Percentiles rank a stretch among this genome's conserved stretches.
phyloP scores from a whole-genome alignment of 2,797 vertebrate species.

The Anguilla megastoma region DNA sequence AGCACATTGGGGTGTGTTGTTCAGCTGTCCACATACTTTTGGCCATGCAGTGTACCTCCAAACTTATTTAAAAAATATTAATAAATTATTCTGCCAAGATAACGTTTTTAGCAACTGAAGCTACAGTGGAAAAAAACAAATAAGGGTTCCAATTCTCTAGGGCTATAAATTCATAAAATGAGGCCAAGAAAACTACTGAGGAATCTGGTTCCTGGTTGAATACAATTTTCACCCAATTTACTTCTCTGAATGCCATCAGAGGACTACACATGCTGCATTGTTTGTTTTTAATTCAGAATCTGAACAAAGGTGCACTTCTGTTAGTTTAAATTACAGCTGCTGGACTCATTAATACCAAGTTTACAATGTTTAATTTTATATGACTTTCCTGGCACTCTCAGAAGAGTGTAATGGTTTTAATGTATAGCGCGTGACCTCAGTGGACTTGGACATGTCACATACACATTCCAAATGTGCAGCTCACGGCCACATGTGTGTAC shows the following conservation, averaged over 20 bases:
- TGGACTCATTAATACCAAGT: not conserved
- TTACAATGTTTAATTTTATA: not conserved
- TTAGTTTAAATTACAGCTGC: not conserved
- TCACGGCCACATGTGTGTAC: not conserved
- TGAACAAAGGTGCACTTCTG: not conserved
- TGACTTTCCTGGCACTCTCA: not conserved
- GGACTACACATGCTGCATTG: not conserved
- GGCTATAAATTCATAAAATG: not conserved
- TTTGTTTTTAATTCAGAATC: not conserved
- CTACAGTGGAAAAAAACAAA: slow-evolving; percentile 20
- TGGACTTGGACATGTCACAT: not conserved
- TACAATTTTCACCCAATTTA: not conserved
- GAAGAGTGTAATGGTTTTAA: not conserved
- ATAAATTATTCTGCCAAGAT: too few species aligned
- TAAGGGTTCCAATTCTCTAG: not conserved
- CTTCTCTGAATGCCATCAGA: not conserved
- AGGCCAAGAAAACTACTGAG: not conserved
- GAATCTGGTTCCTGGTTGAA: not conserved
- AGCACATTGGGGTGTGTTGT: too few species aligned
- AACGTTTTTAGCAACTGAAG: not conserved
- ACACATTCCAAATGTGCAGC: not conserved
- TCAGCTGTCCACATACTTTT: too few species aligned
- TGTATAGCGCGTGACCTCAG: not conserved
- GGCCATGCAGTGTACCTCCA: too few species aligned
- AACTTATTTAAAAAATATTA: not conserved